A percentile compares a stretch with the other conserved stretches of the same genome.
Evolutionary conservation across 1,140 invertebrate genomes (phyloP).

Genomic region (Bactericera cockerelli): DNA sequence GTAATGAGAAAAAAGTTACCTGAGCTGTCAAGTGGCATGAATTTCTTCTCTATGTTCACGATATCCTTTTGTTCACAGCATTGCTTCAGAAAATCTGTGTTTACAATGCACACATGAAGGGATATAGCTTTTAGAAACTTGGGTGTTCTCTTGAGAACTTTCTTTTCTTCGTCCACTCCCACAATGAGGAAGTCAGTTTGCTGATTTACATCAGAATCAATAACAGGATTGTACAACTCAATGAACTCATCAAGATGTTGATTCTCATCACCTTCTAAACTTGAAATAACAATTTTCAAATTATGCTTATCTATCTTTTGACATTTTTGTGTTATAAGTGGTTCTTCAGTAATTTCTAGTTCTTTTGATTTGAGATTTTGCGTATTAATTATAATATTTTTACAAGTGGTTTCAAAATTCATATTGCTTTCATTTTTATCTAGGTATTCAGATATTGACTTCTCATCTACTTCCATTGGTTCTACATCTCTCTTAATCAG

Average conservation of each 20-base stretch:
- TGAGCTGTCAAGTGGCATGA: neutral
- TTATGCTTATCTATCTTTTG: neutral
- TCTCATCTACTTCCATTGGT: neutral
- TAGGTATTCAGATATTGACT: too few relatives aligned
- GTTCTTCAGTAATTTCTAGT: too few relatives aligned
- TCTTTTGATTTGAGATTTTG: too few relatives aligned
- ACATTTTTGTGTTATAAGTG: neutral
- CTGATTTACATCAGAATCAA: neutral
- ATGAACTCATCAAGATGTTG: neutral
- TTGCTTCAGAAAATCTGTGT: neutral
- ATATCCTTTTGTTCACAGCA: neutral
- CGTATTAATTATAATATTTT: too few relatives aligned
- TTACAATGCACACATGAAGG: neutral
- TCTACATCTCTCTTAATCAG: neutral
- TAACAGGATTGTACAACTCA: neutral
- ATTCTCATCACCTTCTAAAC: neutral
- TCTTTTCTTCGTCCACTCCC: neutral
- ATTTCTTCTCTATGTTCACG: neutral
- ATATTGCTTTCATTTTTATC: too few relatives aligned
- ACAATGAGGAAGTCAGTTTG: neutral
- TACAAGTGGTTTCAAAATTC: too few relatives aligned
- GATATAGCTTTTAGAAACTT: slow-evolving; percentile 4
- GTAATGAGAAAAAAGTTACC: too few relatives aligned
- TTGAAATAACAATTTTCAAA: slow-evolving; percentile 2
- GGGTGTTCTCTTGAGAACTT: slow-evolving; percentile 5